These are phyloP conservation scores for Cheilosia soror DNA, from an alignment of 2,888 invertebrate genomes.

Conservation along the genomic window DNA sequence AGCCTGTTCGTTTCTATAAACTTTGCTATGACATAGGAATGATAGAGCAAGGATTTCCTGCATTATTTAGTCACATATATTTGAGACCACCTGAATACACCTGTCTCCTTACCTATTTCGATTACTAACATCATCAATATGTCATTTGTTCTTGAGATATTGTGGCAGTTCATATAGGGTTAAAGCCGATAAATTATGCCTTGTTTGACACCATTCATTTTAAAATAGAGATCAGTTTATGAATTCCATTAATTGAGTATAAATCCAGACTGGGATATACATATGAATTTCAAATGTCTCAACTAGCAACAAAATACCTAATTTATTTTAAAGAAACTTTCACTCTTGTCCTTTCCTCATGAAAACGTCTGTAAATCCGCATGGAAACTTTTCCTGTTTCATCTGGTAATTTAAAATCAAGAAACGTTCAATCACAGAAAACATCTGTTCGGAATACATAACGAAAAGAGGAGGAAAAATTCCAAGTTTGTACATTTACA, in stretches of 20 bases:
- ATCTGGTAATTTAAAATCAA: conserved; percentile 72
- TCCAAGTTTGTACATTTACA: conserved; percentile 63
- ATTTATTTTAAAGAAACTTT: conserved; percentile 40
- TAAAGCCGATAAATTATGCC: no score
- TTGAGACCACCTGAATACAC: no score
- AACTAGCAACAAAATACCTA: not conserved
- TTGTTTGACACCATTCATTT: no score
- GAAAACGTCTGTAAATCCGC: conserved; percentile 5
- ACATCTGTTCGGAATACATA: conserved; percentile 72
- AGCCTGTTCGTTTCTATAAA: no score
- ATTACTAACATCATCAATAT: no score
- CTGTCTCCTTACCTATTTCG: no score
- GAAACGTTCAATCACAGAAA: conserved; percentile 73
- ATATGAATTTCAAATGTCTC: not conserved
- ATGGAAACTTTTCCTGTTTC: conserved; percentile 46
- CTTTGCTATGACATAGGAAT: no score
- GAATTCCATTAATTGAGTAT: not conserved
- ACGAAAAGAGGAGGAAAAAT: conserved; percentile 34
- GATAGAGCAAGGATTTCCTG: no score
- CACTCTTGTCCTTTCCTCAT: not conserved
- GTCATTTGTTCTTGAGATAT: no score
- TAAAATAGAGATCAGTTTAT: not conserved
- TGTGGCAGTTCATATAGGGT: no score
- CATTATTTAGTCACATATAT: no score
- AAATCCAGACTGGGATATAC: not conserved